phyloP scores from a whole-genome alignment of 2,113 vertebrate species.

The Microtus ochrogaster region DNA sequence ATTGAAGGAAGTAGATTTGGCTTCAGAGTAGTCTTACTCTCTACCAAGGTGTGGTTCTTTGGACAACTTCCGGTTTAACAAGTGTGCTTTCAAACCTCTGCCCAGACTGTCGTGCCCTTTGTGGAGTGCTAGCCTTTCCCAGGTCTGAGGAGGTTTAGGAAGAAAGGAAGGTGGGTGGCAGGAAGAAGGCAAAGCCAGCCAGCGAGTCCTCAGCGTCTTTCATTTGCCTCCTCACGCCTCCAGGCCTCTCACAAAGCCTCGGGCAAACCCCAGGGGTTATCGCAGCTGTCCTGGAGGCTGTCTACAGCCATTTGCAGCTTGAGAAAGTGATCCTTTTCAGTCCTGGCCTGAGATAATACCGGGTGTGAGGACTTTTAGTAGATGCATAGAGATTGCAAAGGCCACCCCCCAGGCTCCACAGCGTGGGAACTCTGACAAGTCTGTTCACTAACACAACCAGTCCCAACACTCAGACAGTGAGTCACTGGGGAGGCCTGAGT shows the following conservation, averaged over 20 bases:
- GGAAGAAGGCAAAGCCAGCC: neutral
- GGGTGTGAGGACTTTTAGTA: conserved; percentile 70
- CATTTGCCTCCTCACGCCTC: conserved; percentile 3
- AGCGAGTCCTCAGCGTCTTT: neutral
- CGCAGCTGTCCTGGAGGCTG: conserved; percentile 39
- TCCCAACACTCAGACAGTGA: neutral
- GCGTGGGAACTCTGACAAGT: conserved; percentile 58
- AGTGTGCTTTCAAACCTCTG: conserved; percentile 53
- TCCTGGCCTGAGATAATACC: conserved; percentile 55
- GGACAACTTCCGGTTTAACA: conserved; percentile 1
- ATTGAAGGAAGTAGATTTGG: neutral
- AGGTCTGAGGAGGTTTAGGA: neutral
- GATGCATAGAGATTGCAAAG: conserved; percentile 59
- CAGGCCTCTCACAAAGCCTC: neutral
- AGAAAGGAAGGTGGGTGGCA: conserved; percentile 46
- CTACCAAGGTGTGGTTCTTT: neutral
- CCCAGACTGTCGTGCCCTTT: conserved; percentile 42
- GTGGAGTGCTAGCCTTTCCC: conserved; percentile 40
- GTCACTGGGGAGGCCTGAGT: conserved; percentile 35
- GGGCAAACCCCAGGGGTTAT: conserved; percentile 53
- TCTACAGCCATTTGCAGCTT: conserved; percentile 69
- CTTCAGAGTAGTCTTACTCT: neutral
- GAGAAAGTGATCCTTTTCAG: conserved; percentile 74
- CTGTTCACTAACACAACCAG: conserved; percentile 30
- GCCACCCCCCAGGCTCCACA: neutral